Percentiles rank a stretch among this genome's conserved stretches.
phyloP scores from a whole-genome alignment of 1,140 invertebrate species.

The Colletes latitarsis region DNA sequence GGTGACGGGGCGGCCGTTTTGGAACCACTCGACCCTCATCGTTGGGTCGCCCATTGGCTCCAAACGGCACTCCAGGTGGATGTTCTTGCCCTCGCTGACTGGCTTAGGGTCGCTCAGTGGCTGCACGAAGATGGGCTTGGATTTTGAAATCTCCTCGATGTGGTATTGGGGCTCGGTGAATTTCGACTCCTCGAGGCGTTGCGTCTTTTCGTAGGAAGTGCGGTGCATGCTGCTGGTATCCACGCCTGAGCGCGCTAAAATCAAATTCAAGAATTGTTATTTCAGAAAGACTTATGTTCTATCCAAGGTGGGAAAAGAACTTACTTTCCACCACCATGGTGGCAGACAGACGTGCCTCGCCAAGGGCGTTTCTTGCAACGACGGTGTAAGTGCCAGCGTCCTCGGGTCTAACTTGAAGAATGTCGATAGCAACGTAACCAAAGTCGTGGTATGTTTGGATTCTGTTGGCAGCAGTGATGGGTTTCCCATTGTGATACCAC shows the following conservation, averaged over 20 bases:
- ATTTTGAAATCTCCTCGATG: conserved; percentile 96
- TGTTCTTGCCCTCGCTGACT: conserved; percentile 94
- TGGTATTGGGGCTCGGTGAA: conserved; percentile 93
- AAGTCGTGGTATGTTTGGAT: conserved; percentile 97
- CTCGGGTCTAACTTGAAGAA: conserved; percentile 91
- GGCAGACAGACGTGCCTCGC: conserved; percentile 90
- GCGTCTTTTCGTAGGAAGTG: conserved; percentile 92
- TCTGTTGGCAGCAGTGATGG: conserved; percentile 91
- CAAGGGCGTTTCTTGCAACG: conserved; percentile 92
- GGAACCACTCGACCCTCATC: conserved; percentile 97
- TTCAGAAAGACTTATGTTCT: too few relatives aligned
- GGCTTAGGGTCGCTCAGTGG: conserved; percentile 91
- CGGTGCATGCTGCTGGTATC: conserved; percentile 94
- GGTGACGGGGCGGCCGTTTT: conserved; percentile 93
- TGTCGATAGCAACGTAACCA: conserved; percentile 96
- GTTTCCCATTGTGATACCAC: conserved; percentile 95
- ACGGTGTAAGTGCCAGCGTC: conserved; percentile 94
- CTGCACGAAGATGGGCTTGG: conserved; percentile 94
- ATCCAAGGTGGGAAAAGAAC: conserved; percentile 70
- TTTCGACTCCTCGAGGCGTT: conserved; percentile 91
- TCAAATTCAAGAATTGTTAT: conserved; percentile 41
- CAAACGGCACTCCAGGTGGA: conserved; percentile 93
- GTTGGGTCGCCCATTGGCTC: conserved; percentile 98
- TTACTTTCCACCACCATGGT: conserved; percentile 94
- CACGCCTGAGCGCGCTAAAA: conserved; percentile 90